Evolutionary conservation across 2,888 invertebrate genomes (phyloP), one percentile per base, ranked within the genome.

Genomic region (Drosophila stalkeri): DNA sequence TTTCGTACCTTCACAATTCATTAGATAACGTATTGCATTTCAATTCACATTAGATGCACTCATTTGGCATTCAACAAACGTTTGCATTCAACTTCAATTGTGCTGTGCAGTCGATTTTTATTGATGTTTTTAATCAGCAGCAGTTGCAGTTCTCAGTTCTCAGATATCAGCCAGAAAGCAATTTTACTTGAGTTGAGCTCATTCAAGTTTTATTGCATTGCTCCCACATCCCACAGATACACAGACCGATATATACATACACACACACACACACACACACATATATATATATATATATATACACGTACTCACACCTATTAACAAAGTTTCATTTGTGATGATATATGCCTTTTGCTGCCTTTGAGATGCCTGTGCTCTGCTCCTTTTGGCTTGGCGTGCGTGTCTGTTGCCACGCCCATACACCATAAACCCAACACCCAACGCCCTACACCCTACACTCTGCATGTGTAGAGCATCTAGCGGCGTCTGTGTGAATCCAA

Each of bases 291-390:
- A 11, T 11, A 11, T 11, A 31, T 7, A 39, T 23, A 23, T 37
- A n/a, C 27, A 20, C 33, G 51, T 41, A 56, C 77, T 66, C 75
- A 79, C 77, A 87, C 87, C 86, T 87, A 80, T 86, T 86, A 87
- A 86, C 86, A 87, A 89, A 89, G 89, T 89, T 86, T 85, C 80
- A 82, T 76, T 79, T 85, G 71, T 87, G 89, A 89, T 87, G 86
- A 87, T 87, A 86, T 84, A 86, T 88, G 83, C 75, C 81, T 79
- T 81, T 70, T 66, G 72, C 69, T 68, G 66, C 57, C 74, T 78
- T 72, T 80, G 77, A 70, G 72, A 65, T 79, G 75, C 67, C 76
- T 66, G 60, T 73, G 73, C 73, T 41, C 8, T 7, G 47, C 43
- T 60, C 44, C 63, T 55, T 65, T 64, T 52, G 31, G 54, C 41